Evolutionary conservation across 2,888 invertebrate species (phyloP).

Genomic region (Drosophila engyochracea): DNA sequence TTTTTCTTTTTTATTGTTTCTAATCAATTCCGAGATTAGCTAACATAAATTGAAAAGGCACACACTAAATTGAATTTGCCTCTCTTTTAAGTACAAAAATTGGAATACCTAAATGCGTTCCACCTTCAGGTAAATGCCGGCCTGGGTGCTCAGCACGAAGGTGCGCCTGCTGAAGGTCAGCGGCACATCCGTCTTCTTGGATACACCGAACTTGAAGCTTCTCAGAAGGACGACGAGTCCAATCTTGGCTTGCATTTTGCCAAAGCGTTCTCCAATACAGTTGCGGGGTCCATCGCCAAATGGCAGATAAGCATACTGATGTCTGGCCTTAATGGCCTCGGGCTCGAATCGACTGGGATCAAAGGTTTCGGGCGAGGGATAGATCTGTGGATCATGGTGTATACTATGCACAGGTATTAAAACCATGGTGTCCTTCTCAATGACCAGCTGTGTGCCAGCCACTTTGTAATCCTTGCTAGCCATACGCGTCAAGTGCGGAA

Average conservation of each 20-base stretch:
- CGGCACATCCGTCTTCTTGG: conserved; percentile 50
- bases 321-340: conserved; percentile 79
- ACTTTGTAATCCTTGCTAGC: conserved; percentile 86
- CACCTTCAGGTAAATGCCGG: conserved; percentile 60
- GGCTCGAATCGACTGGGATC: conserved; percentile 40
- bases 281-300: conserved; percentile 83
- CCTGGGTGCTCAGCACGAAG: conserved; percentile 26
- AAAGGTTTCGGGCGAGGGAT: conserved; percentile 32
- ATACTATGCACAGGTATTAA: conserved; percentile 85
- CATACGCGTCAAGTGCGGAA: conserved; percentile 86
- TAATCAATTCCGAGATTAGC: background rate
- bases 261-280: conserved; percentile 82
- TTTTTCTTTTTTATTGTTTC: background rate
- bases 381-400: conserved; percentile 86
- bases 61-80: background rate
- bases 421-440: conserved; percentile 83
- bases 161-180: conserved; percentile 21
- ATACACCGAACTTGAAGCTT: conserved; percentile 45
- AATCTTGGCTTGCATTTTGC: conserved; percentile 78
- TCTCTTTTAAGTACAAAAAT: background rate
- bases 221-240: conserved; percentile 64
- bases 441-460: conserved; percentile 85
- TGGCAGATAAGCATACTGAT: conserved; percentile 77
- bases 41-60: background rate
- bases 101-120: conserved; percentile 26